Conservation (phyloP, 2,888 invertebrate species). For the Cotesia congregata region DNA sequence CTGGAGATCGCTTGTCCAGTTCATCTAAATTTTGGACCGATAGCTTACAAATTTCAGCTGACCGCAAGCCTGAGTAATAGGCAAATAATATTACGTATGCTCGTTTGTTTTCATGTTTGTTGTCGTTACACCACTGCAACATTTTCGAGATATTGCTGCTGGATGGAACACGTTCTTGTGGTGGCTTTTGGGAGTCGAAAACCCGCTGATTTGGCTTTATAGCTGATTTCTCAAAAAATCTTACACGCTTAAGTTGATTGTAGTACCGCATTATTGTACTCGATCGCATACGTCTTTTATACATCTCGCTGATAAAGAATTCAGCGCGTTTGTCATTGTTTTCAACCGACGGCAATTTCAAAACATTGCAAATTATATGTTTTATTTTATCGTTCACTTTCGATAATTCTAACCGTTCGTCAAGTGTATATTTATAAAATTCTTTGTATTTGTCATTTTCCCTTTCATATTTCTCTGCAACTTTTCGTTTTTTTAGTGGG, state of each 20-base stretch:
- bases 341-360: not conserved
- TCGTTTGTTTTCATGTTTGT: not conserved
- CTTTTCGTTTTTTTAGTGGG: not conserved
- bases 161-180: conserved; percentile 2
- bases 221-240: not conserved
- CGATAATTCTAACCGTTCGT: not conserved
- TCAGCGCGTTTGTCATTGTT: not conserved
- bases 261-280: not conserved
- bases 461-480: not conserved
- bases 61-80: not conserved
- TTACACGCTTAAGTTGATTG: not conserved
- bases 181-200: conserved; percentile 2
- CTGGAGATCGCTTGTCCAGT: not conserved
- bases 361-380: not conserved
- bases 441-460: not conserved
- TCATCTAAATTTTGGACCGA: not conserved
- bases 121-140: not conserved
- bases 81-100: conserved; percentile 6
- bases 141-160: not conserved
- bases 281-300: not conserved
- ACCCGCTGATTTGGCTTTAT: conserved; percentile 5
- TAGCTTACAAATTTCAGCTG: not conserved
- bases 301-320: not conserved
- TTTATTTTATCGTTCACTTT: conserved; percentile 1
- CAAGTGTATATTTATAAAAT: not conserved